phyloP scores from a whole-genome alignment of 2,888 invertebrate genomes.

The Ferdinandea cuprea region DNA sequence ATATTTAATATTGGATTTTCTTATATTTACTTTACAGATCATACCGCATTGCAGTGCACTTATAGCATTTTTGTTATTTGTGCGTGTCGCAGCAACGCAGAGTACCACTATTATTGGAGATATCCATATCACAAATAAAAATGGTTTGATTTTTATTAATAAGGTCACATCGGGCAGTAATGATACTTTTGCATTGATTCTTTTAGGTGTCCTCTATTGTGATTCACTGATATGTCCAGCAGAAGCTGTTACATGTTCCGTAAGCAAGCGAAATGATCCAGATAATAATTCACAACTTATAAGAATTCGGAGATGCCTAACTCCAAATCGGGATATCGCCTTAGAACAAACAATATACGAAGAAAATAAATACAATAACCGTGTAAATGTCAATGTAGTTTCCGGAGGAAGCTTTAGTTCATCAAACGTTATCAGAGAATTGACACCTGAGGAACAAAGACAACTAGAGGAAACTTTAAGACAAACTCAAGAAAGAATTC shows the following conservation, averaged over 20 bases:
- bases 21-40: not conserved
- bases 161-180: not conserved
- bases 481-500: slow-evolving; percentile 1
- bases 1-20: too few relatives aligned
- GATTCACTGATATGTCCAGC: slow-evolving; percentile 50
- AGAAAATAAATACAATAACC: not conserved
- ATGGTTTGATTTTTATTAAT: not conserved
- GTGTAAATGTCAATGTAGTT: slow-evolving; percentile 21
- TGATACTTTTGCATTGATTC: not conserved
- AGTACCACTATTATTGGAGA: slow-evolving; percentile 27
- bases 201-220: slow-evolving; percentile 44
- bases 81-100: not conserved
- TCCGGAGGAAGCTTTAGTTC: slow-evolving; percentile 25
- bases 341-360: slow-evolving; percentile 17
- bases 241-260: slow-evolving; percentile 11
- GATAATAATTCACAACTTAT: slow-evolving; percentile 26
- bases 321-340: not conserved
- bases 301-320: slow-evolving; percentile 31
- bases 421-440: not conserved
- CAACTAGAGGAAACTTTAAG: slow-evolving; percentile 24
- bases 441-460: slow-evolving; percentile 50
- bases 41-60: not conserved
- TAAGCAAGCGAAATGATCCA: slow-evolving; percentile 46
- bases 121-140: not conserved
- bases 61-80: not conserved